These are phyloP conservation scores for Rotaria magnacalcarata DNA, from an alignment of 2,888 invertebrate species.

Conservation along the genomic window DNA sequence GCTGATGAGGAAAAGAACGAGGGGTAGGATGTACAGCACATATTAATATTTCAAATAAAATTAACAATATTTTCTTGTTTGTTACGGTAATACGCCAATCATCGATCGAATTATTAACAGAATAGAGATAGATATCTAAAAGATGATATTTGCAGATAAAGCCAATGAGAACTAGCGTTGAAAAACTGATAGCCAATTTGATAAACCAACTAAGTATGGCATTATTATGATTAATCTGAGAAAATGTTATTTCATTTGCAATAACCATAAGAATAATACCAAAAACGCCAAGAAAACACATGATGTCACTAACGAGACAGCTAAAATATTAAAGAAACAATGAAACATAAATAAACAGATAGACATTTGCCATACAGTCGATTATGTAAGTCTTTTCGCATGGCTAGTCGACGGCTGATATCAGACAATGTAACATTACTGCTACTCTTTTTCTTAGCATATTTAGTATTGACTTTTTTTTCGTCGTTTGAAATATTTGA, in stretches of 20 bases:
- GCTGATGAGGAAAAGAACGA: too few relatives aligned
- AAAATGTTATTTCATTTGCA: slow-evolving; percentile 54
- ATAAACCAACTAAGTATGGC: slow-evolving; percentile 51
- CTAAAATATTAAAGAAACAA: not conserved
- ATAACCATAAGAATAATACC: slow-evolving; percentile 56
- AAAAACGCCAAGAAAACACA: slow-evolving; percentile 52
- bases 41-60: slow-evolving; percentile 70
- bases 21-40: slow-evolving; percentile 56
- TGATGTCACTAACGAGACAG: slow-evolving; percentile 49
- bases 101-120: slow-evolving; percentile 57
- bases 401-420: too few relatives aligned
- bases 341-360: too few relatives aligned
- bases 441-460: too few relatives aligned
- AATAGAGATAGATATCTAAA: slow-evolving; percentile 54
- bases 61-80: slow-evolving; percentile 57
- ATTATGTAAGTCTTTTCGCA: too few relatives aligned
- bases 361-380: too few relatives aligned
- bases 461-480: too few relatives aligned
- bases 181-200: slow-evolving; percentile 53
- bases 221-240: slow-evolving; percentile 48
- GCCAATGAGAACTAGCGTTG: slow-evolving; percentile 53
- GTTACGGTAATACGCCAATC: slow-evolving; percentile 56
- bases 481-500: too few relatives aligned
- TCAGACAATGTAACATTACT: too few relatives aligned
- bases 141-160: slow-evolving; percentile 54